Conservation (phyloP, 92 coral and sea anemone genomes). For the Plumapathes pennacea region DNA sequence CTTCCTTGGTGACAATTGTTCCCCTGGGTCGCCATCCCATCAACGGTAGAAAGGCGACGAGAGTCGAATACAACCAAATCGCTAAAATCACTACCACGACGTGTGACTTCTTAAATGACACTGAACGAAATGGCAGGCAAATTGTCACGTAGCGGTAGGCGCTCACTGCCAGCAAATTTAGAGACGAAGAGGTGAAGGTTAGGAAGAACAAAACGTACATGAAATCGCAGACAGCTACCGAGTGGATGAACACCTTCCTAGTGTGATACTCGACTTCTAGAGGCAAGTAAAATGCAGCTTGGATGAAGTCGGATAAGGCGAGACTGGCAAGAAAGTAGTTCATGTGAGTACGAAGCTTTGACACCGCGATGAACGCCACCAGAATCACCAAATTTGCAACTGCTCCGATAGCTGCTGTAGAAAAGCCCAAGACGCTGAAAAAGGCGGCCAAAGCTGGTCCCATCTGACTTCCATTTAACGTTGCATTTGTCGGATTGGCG, state of each 20-base stretch:
- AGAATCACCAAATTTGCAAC: constrained; percentile 59
- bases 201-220: constrained; percentile 53
- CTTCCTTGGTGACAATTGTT: neutral
- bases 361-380: constrained; percentile 54
- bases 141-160: constrained; percentile 76
- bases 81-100: constrained; percentile 17
- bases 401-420: constrained; percentile 48
- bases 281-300: constrained; percentile 51
- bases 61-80: constrained; percentile 67
- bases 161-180: constrained; percentile 70
- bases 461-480: no score
- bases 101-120: constrained; percentile 35
- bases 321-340: constrained; percentile 69
- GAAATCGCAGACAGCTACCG: constrained; percentile 58
- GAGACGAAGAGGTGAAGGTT: constrained; percentile 62
- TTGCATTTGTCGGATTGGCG: no score
- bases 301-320: constrained; percentile 60
- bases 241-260: constrained; percentile 52
- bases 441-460: constrained; percentile 26
- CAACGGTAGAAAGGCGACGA: constrained; percentile 57
- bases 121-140: constrained; percentile 64
- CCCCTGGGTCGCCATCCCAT: constrained; percentile 70
- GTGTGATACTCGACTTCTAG: constrained; percentile 69
- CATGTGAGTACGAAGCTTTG: constrained; percentile 58
- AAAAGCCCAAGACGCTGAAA: constrained; percentile 39